Base-by-base conservation (phyloP, 2,113 vertebrate genomes). In the Aramus guarauna region DNA sequence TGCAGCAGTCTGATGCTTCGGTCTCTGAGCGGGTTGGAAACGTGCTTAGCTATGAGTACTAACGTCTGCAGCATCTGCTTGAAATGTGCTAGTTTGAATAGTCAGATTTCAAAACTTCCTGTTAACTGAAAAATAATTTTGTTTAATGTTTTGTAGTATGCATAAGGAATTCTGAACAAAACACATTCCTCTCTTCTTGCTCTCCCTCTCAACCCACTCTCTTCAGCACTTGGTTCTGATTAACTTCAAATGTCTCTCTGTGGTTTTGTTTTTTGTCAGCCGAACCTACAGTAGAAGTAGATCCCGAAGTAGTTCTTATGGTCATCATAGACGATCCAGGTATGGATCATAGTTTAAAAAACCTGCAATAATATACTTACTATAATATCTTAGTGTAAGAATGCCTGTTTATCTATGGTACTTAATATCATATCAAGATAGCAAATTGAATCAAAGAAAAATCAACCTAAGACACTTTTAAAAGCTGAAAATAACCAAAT, bases 221-320 rank as follows among this genome's bases (percentile, higher is more conserved):
- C 20, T 43, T 48, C 50, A 79, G 21, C 11, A 1, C 15, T 84
- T 67, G 6, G 24, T n/a, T 29, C 9, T 10, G n/a, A 7, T 63
- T 64, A 58, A 32, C 26, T 53, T 8, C 37, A 75, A 43, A 45
- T 13, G 7, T 10, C 39, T 87, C 39, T 41, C 64, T 73, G 8
- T 93, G 30, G 11, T 62, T 58, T 66, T 79, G 6, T 85, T 91
- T 90, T 92, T 94, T 88, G 9, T 41, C 96, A 98, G 98, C 88
- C 98, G 98, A 91, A 98, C 98, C 2, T 99, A 99, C n/a, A 99
- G 99, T 69, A 98, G 99, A 95, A 99, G 99, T 96, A 98, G 98
- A 45, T 99, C 99, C 94, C 98, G 99, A 97, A 99, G 99, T 95
- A 98, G 97, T 63, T 99, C 99, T 0, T 98, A 98, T 0, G 97